phyloP scores from a whole-genome alignment of 2,113 vertebrate genomes.

The Gallinago undulata region DNA sequence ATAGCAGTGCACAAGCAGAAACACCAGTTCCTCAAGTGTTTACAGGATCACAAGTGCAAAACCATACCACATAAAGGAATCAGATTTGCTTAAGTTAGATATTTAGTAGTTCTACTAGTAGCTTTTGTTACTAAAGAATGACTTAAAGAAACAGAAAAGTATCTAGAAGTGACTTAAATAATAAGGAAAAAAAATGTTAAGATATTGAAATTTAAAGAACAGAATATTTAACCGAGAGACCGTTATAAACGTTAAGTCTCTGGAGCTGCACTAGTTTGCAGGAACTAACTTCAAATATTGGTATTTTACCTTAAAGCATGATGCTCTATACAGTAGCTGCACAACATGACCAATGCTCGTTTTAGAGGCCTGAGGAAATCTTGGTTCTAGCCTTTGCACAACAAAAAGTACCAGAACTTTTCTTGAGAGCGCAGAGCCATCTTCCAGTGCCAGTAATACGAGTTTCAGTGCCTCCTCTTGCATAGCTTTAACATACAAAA shows the following conservation, averaged over 20 bases:
- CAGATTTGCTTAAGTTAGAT: not conserved
- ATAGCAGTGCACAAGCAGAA: not conserved
- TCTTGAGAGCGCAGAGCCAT: constrained; percentile 94
- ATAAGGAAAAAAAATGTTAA: not conserved
- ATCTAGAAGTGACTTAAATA: not conserved
- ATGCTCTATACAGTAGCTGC: constrained; percentile 96
- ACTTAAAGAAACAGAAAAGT: not conserved
- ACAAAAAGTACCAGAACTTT: constrained; percentile 98
- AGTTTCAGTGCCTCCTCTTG: constrained; percentile 96
- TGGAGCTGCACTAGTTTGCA: not conserved
- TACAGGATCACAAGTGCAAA: not conserved
- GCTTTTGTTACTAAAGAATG: not conserved
- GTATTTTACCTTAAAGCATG: constrained; percentile 91
- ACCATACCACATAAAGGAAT: not conserved
- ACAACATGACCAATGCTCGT: constrained; percentile 98
- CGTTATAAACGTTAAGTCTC: not conserved
- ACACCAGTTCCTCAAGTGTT: not conserved
- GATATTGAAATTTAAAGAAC: not conserved
- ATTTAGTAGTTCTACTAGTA: not conserved
- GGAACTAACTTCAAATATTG: not conserved
- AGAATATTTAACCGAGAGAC: not conserved
- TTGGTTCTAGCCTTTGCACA: constrained; percentile 94
- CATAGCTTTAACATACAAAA: constrained; percentile 82
- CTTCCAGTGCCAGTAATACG: constrained; percentile 92
- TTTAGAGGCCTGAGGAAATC: constrained; percentile 98